phyloP scores from a whole-genome alignment of 2,888 invertebrate species.

The Caenorhabditis wallacei region DNA sequence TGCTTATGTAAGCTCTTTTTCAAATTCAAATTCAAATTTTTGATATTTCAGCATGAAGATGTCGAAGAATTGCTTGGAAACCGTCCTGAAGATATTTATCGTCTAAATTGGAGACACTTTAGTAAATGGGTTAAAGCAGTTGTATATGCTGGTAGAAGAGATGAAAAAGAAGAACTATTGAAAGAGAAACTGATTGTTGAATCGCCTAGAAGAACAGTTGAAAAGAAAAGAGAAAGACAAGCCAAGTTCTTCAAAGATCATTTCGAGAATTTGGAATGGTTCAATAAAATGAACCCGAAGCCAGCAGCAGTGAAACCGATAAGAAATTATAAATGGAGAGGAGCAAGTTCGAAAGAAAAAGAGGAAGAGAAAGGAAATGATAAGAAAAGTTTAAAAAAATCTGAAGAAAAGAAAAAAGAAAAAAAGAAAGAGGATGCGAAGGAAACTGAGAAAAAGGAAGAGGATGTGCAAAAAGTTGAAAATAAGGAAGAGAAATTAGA shows the following conservation, averaged over 20 bases:
- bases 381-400: too few species aligned
- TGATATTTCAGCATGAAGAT: slow-evolving; percentile 8
- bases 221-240: not conserved
- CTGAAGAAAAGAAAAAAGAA: not conserved
- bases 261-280: not conserved
- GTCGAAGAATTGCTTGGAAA: not conserved
- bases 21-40: not conserved
- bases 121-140: not conserved
- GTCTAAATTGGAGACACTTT: not conserved
- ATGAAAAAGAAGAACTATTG: not conserved
- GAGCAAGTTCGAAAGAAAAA: not conserved
- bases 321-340: not conserved
- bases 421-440: not conserved
- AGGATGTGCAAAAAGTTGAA: not conserved
- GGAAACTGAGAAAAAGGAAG: not conserved
- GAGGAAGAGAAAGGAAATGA: not conserved
- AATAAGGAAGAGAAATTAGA: not conserved
- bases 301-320: not conserved
- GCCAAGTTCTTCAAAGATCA: not conserved
- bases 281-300: not conserved
- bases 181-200: not conserved
- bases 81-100: not conserved
- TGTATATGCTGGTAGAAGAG: not conserved
- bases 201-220: not conserved
- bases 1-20: slow-evolving; percentile 5